Evolutionary conservation across 2,113 vertebrate species (phyloP).

Genomic region (Columba janthina): DNA sequence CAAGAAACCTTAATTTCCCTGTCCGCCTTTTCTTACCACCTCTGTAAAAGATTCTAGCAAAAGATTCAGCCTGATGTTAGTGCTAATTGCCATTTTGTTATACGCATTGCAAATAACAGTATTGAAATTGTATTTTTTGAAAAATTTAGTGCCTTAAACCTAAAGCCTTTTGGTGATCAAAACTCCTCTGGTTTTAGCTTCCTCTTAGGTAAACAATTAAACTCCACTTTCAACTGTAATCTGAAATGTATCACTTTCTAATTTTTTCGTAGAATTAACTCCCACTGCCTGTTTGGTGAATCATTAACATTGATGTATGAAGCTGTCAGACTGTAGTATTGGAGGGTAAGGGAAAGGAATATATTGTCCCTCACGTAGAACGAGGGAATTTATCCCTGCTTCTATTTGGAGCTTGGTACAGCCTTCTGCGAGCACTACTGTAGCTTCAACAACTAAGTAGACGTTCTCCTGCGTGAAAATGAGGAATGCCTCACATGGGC

Average conservation of each 20-base stretch:
- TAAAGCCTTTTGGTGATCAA: background rate
- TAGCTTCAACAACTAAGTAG: slow-evolving; percentile 1
- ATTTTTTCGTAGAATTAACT: slow-evolving; percentile 15
- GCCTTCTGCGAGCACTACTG: background rate
- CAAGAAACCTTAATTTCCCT: background rate
- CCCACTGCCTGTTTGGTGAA: slow-evolving; percentile 22
- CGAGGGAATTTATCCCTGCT: background rate
- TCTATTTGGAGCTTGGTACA: background rate
- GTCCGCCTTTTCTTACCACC: background rate
- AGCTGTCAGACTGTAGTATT: slow-evolving; percentile 2
- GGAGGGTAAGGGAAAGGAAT: background rate
- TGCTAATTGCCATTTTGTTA: background rate
- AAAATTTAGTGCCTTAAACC: background rate
- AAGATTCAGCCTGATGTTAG: background rate
- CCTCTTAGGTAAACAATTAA: slow-evolving; percentile 20
- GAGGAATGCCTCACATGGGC: background rate
- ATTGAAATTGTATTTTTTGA: background rate
- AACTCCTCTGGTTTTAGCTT: slow-evolving; percentile 3
- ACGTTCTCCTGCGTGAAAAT: slow-evolving; percentile 28
- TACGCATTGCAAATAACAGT: background rate
- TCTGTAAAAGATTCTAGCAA: background rate
- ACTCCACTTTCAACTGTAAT: background rate
- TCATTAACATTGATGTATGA: background rate
- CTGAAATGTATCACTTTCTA: background rate
- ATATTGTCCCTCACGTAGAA: background rate